These are phyloP conservation scores for Lutraria lutraria DNA, from an alignment of 2,888 invertebrate species.

Conservation along the genomic window DNA sequence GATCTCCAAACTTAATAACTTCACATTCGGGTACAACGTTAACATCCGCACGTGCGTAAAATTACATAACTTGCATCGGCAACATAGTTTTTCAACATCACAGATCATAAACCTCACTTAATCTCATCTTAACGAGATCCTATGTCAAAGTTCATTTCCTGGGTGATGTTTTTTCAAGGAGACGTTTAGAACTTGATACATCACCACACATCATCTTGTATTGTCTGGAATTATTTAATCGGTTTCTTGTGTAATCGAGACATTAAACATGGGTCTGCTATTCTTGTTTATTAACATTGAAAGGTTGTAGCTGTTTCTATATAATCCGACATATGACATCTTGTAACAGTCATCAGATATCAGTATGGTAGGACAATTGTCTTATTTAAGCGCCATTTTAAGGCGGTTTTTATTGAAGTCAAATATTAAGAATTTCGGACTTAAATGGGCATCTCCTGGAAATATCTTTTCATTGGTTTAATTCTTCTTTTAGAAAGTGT, in stretches of 20 bases:
- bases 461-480: too few relatives aligned
- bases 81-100: background rate
- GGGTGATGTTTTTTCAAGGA: background rate
- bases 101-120: background rate
- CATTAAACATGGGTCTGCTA: background rate
- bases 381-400: background rate
- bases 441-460: too few relatives aligned
- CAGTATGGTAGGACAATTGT: background rate
- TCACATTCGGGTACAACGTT: background rate
- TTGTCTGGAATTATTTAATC: conserved; percentile 3
- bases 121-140: background rate
- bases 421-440: too few relatives aligned
- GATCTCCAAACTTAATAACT: too few relatives aligned
- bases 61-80: background rate
- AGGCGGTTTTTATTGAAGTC: too few relatives aligned
- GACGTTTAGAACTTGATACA: background rate
- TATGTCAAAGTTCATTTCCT: background rate
- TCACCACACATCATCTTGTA: background rate
- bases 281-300: background rate
- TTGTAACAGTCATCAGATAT: background rate
- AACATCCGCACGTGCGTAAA: background rate
- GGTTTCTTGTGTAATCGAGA: background rate
- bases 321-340: background rate
- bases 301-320: background rate
- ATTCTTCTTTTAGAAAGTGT: too few relatives aligned